Conservation (phyloP, 2,113 vertebrate species). For the Heterocephalus glaber region DNA sequence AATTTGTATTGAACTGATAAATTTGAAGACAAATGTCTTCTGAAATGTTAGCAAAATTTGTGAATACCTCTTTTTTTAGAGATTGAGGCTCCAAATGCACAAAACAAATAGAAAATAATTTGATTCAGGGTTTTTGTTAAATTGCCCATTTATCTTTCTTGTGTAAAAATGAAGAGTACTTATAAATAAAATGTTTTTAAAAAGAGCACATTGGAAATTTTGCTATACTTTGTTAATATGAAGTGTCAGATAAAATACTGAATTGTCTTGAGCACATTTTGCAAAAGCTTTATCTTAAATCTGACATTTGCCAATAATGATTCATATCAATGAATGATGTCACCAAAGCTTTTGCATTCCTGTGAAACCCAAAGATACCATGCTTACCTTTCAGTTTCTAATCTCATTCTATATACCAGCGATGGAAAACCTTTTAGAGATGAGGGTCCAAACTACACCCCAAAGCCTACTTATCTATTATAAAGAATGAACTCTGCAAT, state of each 20-base stretch:
- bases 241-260: slow-evolving; percentile 10
- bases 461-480: neutral
- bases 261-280: neutral
- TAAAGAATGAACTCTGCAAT: neutral
- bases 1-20: neutral
- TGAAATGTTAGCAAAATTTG: neutral
- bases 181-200: neutral
- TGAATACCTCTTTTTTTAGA: neutral
- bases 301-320: neutral
- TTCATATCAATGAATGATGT: neutral
- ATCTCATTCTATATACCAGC: neutral
- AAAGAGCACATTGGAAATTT: neutral
- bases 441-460: neutral
- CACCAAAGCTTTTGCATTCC: neutral
- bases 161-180: neutral
- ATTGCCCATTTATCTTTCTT: neutral
- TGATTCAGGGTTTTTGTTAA: neutral
- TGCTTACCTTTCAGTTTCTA: neutral
- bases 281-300: neutral
- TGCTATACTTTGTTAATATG: neutral
- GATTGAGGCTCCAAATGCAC: neutral
- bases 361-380: neutral
- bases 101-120: slow-evolving; percentile 29
- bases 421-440: neutral
- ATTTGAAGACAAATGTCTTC: neutral